Percentiles rank a stretch among this genome's conserved stretches.
These are phyloP conservation scores for Rana temporaria DNA, from an alignment of 2,113 vertebrate genomes.

Conservation along the genomic window DNA sequence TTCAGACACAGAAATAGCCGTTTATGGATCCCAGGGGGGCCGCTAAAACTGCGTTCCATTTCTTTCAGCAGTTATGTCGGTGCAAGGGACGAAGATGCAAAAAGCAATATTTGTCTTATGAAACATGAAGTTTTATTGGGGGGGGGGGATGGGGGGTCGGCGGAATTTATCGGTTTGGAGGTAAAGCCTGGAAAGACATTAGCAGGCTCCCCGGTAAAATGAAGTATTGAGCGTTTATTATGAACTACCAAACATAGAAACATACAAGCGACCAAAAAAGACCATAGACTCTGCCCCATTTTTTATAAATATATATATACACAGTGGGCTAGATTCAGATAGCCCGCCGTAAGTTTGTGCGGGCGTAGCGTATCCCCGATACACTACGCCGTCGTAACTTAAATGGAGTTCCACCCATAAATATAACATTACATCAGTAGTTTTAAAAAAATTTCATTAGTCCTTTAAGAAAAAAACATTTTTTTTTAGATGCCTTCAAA, in stretches of 20 bases:
- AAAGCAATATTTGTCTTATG: conserved; percentile 83
- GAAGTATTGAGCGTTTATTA: not conserved
- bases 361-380: no score
- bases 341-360: no score
- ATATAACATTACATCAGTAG: no score
- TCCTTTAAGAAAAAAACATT: no score
- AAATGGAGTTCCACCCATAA: no score
- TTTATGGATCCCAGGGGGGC: conserved; percentile 84
- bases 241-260: not conserved
- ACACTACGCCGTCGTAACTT: no score
- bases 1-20: conserved; percentile 87
- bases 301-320: no score
- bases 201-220: not conserved
- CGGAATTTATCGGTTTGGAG: conserved; percentile 70
- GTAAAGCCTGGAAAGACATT: not conserved
- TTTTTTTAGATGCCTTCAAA: no score
- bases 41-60: conserved; percentile 81
- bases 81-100: conserved; percentile 76
- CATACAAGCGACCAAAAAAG: no score
- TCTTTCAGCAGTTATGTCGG: conserved; percentile 81
- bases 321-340: no score
- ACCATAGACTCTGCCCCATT: no score
- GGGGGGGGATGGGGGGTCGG: conserved; percentile 65
- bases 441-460: no score
- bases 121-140: conserved; percentile 80